These are phyloP conservation scores for Julus scanicus DNA, from an alignment of 2,888 invertebrate genomes.

Conservation along the genomic window DNA sequence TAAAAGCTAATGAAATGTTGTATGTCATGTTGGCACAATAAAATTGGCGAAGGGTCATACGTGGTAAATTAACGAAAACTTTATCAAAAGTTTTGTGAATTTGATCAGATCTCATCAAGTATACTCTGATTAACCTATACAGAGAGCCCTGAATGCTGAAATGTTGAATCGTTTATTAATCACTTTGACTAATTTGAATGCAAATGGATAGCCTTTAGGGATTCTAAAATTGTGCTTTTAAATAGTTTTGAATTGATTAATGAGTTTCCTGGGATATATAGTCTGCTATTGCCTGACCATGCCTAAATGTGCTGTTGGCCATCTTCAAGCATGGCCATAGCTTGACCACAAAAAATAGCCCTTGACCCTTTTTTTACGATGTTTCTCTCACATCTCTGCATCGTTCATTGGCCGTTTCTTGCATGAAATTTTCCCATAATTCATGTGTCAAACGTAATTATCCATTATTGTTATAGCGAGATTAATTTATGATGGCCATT, in stretches of 20 bases:
- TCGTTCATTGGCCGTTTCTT: conserved; percentile 1
- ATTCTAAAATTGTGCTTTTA: too few species aligned
- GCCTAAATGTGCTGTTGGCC: background rate
- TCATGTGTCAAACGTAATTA: background rate
- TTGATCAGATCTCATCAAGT: too few species aligned
- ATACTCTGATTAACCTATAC: too few species aligned
- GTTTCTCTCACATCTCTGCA: background rate
- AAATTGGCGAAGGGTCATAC: too few species aligned
- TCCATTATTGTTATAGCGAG: background rate
- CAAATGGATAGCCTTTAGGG: too few species aligned
- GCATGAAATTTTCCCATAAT: background rate
- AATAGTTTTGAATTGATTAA: too few species aligned
- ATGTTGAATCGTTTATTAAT: too few species aligned
- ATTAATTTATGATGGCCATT: background rate
- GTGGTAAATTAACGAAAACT: too few species aligned
- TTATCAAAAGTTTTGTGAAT: too few species aligned
- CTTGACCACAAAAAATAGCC: background rate
- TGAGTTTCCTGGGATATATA: too few species aligned
- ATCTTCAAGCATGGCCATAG: background rate
- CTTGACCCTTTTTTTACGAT: background rate
- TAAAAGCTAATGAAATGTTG: background rate
- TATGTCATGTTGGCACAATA: background rate
- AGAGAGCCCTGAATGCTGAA: too few species aligned
- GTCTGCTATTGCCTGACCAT: background rate
- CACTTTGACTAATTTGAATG: too few species aligned